phyloP scores from a whole-genome alignment of 2,113 vertebrate genomes.

The Grammatotria lemairii region DNA sequence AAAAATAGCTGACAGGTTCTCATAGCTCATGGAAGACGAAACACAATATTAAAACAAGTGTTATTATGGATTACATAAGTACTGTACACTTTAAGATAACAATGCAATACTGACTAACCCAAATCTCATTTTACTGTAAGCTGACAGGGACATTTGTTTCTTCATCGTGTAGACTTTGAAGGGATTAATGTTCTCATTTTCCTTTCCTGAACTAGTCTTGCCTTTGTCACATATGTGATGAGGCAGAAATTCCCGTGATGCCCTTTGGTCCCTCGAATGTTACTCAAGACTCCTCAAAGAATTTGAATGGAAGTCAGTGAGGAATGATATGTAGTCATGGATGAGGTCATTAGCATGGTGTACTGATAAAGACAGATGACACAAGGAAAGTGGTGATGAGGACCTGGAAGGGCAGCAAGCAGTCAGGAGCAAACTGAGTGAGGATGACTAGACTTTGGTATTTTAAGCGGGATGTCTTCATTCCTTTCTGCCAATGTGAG shows the following conservation, averaged over 20 bases:
- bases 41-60: neutral
- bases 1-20: neutral
- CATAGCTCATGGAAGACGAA: accelerated
- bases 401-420: conserved; percentile 12
- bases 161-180: neutral
- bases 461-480: conserved; percentile 64
- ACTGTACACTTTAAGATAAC: neutral
- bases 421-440: neutral
- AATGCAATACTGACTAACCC: neutral
- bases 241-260: conserved; percentile 22
- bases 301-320: neutral
- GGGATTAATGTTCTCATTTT: neutral
- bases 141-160: neutral
- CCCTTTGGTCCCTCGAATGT: neutral
- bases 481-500: conserved; percentile 57
- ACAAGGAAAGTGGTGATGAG: conserved; percentile 31
- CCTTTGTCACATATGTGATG: conserved; percentile 2
- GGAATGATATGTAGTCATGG: neutral
- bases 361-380: conserved; percentile 53
- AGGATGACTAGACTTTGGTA: conserved; percentile 20
- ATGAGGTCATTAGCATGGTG: conserved; percentile 20
- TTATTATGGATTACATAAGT: neutral
- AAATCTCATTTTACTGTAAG: neutral
- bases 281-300: conserved; percentile 27
- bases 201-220: neutral